These are phyloP conservation scores for Calliopsis andreniformis DNA, from an alignment of 1,140 invertebrate species.

Conservation along the genomic window DNA sequence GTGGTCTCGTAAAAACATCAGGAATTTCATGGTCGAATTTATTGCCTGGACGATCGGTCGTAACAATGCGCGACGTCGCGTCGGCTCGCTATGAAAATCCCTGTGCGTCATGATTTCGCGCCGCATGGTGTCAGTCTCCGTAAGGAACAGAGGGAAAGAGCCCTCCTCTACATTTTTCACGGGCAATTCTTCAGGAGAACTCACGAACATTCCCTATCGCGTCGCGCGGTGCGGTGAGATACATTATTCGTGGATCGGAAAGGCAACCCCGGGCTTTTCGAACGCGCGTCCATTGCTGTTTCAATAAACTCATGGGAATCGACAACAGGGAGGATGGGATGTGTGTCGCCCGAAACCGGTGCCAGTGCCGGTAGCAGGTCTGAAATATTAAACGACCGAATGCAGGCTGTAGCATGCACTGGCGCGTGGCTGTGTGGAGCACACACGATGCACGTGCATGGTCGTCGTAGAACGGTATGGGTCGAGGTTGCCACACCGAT, in stretches of 20 bases:
- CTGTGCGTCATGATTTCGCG: slow-evolving; percentile 23
- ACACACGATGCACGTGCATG: neutral
- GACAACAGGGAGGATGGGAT: slow-evolving; percentile 60
- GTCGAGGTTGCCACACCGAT: neutral
- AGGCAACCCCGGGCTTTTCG: slow-evolving; percentile 12
- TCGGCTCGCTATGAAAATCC: neutral
- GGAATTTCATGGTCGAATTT: slow-evolving; percentile 29
- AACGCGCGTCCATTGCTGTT: slow-evolving; percentile 64
- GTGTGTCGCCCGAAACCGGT: slow-evolving; percentile 53
- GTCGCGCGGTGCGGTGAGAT: neutral
- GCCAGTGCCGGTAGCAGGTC: slow-evolving; percentile 49
- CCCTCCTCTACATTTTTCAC: slow-evolving; percentile 15
- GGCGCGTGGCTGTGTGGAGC: slow-evolving; percentile 8
- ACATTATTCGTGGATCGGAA: slow-evolving; percentile 58
- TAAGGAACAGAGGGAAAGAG: neutral
- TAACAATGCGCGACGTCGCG: neutral
- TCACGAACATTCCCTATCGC: slow-evolving; percentile 8
- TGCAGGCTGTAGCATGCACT: slow-evolving; percentile 34
- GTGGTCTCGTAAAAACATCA: slow-evolving; percentile 8
- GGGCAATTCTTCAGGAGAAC: slow-evolving; percentile 4
- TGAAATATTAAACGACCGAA: slow-evolving; percentile 76
- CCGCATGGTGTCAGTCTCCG: neutral
- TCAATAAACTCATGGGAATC: slow-evolving; percentile 75
- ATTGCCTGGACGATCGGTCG: neutral
- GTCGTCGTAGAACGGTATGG: neutral